Evolutionary conservation across 2,888 invertebrate genomes (phyloP).

Genomic region (Cepaea hortensis): DNA sequence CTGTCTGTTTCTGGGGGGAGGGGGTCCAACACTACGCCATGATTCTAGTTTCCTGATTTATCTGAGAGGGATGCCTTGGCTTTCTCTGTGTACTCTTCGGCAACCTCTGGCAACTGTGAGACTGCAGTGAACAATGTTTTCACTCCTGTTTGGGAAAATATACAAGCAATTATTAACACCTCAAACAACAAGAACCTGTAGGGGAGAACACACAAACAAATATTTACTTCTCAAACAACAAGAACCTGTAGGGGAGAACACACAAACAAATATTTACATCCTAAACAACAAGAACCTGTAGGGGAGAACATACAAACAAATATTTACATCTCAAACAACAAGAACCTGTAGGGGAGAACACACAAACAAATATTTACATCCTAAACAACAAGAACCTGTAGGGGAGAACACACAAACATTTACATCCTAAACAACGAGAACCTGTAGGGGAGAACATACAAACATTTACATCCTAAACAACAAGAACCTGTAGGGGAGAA

Average conservation of each 20-base stretch:
- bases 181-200: no score
- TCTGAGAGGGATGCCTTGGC: conserved; percentile 2
- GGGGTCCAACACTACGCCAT: conserved; percentile 18
- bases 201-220: no score
- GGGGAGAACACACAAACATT: no score
- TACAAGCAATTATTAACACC: background rate
- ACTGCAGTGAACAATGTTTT: conserved; percentile 25
- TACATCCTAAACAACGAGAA: no score
- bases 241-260: background rate
- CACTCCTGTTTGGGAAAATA: background rate
- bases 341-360: background rate
- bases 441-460: background rate
- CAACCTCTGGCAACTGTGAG: conserved; percentile 11
- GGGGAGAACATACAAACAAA: no score
- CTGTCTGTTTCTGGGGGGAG: background rate
- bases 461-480: background rate
- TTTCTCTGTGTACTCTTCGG: background rate
- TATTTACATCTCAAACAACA: no score
- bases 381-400: no score
- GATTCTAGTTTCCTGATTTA: conserved; percentile 16
- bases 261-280: background rate
- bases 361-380: background rate
- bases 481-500: no score
- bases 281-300: no score
- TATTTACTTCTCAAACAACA: no score